A percentile compares a stretch with the other conserved stretches of the same genome.
These are phyloP conservation scores for Melanocharis versteri DNA, from an alignment of 2,113 vertebrate genomes.

Conservation along the genomic window DNA sequence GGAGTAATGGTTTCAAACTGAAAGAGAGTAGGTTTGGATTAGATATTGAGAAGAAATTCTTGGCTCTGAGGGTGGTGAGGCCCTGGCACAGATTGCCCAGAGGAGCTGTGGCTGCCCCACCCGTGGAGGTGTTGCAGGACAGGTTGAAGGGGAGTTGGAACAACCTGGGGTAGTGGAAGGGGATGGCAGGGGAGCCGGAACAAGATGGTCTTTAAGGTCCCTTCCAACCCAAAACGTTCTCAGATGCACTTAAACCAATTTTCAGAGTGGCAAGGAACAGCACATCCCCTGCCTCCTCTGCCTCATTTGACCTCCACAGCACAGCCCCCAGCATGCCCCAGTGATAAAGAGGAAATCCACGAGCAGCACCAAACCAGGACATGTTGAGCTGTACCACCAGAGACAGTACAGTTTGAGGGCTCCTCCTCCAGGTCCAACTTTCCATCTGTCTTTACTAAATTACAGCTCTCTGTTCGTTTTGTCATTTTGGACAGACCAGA, in stretches of 20 bases:
- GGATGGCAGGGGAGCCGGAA: background rate
- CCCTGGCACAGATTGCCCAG: background rate
- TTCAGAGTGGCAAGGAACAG: background rate
- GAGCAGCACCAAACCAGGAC: background rate
- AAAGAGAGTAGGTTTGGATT: background rate
- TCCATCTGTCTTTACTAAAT: background rate
- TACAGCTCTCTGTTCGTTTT: background rate
- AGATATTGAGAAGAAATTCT: background rate
- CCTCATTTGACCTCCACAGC: background rate
- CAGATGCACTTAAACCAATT: background rate
- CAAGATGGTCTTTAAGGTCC: background rate
- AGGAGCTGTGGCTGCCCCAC: background rate
- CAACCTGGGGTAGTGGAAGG: background rate
- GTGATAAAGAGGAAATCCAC: background rate
- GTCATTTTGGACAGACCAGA: background rate
- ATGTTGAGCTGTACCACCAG: fast-evolving
- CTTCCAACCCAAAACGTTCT: background rate
- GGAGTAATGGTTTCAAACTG: background rate
- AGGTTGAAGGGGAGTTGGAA: background rate
- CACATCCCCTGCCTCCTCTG: background rate
- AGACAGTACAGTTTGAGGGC: background rate
- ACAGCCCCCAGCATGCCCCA: background rate
- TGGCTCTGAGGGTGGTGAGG: background rate
- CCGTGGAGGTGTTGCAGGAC: background rate
- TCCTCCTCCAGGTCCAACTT: background rate